Conservation (phyloP, 2,888 invertebrate genomes). For the Ptilodon capucinus region DNA sequence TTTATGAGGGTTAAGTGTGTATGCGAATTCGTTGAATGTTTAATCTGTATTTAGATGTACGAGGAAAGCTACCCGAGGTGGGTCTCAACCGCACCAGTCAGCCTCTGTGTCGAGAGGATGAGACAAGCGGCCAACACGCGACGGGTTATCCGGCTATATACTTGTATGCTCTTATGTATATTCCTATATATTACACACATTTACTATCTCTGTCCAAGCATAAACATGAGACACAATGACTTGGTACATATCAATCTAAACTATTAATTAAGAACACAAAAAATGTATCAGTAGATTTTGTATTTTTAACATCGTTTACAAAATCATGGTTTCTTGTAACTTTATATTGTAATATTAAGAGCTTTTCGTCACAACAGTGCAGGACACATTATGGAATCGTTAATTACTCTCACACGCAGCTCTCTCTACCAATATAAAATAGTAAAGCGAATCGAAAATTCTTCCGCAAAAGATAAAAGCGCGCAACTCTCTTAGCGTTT, state of each 20-base stretch:
- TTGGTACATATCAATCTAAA: too few species aligned
- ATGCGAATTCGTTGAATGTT: constrained; percentile 80
- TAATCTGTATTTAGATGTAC: constrained; percentile 71
- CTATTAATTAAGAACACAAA: too few species aligned
- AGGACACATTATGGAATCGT: too few species aligned
- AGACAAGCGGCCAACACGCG: constrained; percentile 16
- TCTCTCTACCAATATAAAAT: neutral
- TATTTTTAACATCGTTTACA: too few species aligned
- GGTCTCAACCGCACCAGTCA: constrained; percentile 36
- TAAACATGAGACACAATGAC: too few species aligned
- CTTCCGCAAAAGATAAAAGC: constrained; percentile 48
- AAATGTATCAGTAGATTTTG: too few species aligned
- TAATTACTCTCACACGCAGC: too few species aligned
- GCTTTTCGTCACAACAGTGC: too few species aligned
- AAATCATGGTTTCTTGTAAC: too few species aligned
- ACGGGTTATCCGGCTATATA: neutral
- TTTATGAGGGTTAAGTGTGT: constrained; percentile 81
- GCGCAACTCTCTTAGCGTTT: constrained; percentile 37
- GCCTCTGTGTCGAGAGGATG: constrained; percentile 16
- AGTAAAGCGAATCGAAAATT: constrained; percentile 38
- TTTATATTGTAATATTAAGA: too few species aligned
- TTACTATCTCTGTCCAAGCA: too few species aligned
- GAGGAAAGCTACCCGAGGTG: constrained; percentile 35
- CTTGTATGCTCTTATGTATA: neutral
- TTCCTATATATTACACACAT: neutral